Base-by-base conservation (phyloP, 1,140 invertebrate genomes). In the Apis dorsata region DNA sequence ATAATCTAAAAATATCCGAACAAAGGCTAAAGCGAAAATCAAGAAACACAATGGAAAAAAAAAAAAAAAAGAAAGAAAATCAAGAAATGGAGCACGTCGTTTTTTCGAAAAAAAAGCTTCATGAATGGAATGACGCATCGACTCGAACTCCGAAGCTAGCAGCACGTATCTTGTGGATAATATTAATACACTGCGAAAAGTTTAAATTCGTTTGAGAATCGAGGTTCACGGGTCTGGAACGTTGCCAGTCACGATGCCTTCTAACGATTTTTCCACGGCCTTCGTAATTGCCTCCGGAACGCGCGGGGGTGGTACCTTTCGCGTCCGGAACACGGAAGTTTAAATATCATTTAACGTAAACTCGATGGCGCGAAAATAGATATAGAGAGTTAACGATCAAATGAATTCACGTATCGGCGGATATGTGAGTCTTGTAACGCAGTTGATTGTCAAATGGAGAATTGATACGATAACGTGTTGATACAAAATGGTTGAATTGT, bases 291-390 rank as follows among this genome's bases (percentile, higher is more conserved):
- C 24, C 65, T 17, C 13, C n/a, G 10, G n/a, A 49, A 63, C 72
- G 72, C n/a, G 10, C 17, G 3, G 12, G 19, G 34, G 34, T 44
- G 34, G 34, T 44, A 24, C 5, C 34, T 66, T 66, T 19, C 63
- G 17, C 24, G 63, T 12, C 12, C 10, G 69, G 12, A 53, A 51
- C 21, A 44, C 49, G 28, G 55, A 51, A 53, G 65, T 62, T 79
- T 79, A 70, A 79, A 79, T 62, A 79, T 62, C 66, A 62, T 79
- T 79, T 62, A 51, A n/a, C 15, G 55, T 5, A 60, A 79, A 59
- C 34, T 34, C 19, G 34, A 34, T 34, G 34, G 34, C 34, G 34
- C 34, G 44, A 15, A 2, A 17, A 65, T 17, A 24, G 69, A 78
- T 44, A 17, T 17, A 70, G 53, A 66, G 53, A 9, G 17, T 15